Evolutionary conservation across 2,797 vertebrate genomes (phyloP).

Genomic region (Bucorvus abyssinicus): DNA sequence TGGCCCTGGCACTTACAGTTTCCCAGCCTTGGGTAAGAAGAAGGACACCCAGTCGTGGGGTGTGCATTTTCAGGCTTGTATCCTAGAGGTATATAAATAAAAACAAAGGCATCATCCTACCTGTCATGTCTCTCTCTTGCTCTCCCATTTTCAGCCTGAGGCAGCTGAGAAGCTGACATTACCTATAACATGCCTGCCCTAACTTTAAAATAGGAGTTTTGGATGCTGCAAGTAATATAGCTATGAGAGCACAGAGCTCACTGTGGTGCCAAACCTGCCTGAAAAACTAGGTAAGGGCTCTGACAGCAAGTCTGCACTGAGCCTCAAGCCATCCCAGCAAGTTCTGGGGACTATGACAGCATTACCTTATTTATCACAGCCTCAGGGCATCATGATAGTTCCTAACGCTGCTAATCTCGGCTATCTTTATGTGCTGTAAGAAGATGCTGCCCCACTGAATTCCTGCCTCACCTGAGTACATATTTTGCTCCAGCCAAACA

Average conservation of each 20-base stretch:
- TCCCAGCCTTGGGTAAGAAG: background rate
- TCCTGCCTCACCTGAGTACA: background rate
- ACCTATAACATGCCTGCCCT: background rate
- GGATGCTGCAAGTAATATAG: background rate
- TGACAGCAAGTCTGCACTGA: background rate
- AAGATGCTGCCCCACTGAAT: background rate
- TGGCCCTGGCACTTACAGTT: background rate
- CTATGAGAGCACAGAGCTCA: background rate
- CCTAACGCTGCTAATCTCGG: background rate
- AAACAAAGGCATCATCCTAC: background rate
- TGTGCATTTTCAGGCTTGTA: background rate
- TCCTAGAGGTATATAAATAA: background rate
- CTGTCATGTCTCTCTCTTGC: background rate
- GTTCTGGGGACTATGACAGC: background rate
- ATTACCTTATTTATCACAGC: background rate
- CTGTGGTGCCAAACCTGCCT: background rate
- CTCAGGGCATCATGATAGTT: background rate
- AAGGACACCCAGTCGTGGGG: rapidly evolving
- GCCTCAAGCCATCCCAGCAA: background rate
- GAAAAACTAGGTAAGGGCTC: background rate
- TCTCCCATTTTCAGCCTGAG: background rate
- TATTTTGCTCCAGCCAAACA: background rate
- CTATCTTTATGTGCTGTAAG: background rate
- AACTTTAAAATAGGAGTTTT: background rate
- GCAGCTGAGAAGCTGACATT: background rate